Evolutionary conservation across 2,113 vertebrate genomes (phyloP).

Genomic region (Hemiscyllium ocellatum): DNA sequence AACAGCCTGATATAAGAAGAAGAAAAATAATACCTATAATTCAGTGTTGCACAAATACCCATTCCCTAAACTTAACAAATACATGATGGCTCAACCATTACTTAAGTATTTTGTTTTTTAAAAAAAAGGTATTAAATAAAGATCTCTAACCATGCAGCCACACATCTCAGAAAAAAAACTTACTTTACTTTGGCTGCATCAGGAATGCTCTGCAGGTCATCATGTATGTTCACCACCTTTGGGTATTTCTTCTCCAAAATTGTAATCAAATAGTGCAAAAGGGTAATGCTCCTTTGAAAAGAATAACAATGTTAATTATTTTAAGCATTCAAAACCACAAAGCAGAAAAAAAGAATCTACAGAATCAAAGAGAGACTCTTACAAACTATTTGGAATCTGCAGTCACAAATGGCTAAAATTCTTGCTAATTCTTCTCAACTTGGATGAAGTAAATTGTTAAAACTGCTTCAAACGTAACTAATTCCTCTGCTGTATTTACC

Average conservation of each 20-base stretch:
- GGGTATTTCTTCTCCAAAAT: conserved; percentile 96
- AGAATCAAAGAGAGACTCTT: background rate
- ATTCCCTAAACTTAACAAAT: background rate
- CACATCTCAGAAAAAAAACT: conserved; percentile 40
- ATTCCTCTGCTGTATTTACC: background rate
- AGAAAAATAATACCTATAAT: background rate
- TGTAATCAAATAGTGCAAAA: conserved; percentile 97
- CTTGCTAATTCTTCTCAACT: background rate
- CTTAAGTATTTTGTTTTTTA: background rate
- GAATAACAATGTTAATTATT: conserved; percentile 3
- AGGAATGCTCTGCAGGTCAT: conserved; percentile 75
- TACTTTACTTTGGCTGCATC: conserved; percentile 97
- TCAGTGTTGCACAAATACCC: background rate
- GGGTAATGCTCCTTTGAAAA: conserved; percentile 80
- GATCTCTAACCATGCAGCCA: background rate
- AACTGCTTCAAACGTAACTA: background rate
- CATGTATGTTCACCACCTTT: conserved; percentile 78
- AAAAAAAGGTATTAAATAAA: background rate
- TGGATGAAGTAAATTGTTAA: background rate
- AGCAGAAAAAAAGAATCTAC: background rate
- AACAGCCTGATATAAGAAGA: background rate
- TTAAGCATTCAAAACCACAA: background rate
- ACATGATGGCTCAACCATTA: background rate
- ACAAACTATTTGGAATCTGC: background rate
- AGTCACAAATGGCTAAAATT: background rate